phyloP scores from a whole-genome alignment of 2,797 vertebrate genomes.

The Myiotriccus ornatus region DNA sequence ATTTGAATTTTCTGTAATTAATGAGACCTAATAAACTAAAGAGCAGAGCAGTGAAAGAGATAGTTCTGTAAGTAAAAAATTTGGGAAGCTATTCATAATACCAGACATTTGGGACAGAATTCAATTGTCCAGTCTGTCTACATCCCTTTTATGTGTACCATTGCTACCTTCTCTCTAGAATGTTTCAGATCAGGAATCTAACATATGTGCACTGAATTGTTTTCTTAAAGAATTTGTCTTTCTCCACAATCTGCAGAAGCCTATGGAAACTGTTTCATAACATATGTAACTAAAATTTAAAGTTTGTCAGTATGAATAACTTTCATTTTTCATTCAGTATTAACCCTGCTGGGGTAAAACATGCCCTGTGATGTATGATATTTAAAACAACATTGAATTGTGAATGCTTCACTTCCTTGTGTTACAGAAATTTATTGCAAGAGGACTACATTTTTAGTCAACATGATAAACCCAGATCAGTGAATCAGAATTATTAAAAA shows the following conservation, averaged over 20 bases:
- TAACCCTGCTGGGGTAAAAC: background rate
- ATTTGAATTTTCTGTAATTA: background rate
- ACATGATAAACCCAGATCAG: background rate
- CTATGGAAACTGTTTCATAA: background rate
- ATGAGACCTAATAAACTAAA: background rate
- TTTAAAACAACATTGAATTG: background rate
- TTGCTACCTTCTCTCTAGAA: background rate
- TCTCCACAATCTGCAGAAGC: background rate
- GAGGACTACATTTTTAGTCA: background rate
- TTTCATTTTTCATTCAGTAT: background rate
- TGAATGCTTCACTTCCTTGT: background rate
- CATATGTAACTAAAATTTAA: background rate
- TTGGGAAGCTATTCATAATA: background rate
- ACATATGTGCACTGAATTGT: background rate
- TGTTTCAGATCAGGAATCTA: background rate
- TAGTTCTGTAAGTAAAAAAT: background rate
- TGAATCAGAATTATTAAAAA: slow-evolving; percentile 59
- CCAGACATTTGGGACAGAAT: background rate
- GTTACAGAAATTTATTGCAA: background rate
- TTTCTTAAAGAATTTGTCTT: background rate
- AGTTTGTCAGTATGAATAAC: background rate
- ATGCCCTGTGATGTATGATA: background rate
- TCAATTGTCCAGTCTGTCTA: background rate
- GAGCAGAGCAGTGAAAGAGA: background rate
- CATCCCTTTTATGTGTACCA: background rate